Conservation (phyloP, 2,113 vertebrate species). For the Garra rufa region DNA sequence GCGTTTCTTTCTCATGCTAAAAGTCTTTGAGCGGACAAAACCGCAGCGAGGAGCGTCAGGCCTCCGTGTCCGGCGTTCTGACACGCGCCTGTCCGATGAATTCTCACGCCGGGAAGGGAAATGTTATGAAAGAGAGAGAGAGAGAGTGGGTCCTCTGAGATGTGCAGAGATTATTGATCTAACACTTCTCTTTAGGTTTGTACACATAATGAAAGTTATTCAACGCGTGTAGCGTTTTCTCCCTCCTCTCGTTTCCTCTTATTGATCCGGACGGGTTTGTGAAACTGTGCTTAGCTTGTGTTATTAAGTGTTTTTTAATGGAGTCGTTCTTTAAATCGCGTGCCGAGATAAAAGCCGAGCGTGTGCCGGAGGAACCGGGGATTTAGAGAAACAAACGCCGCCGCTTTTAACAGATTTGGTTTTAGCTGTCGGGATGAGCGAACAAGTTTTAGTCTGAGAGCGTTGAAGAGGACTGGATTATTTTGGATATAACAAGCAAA, state of each 20-base stretch:
- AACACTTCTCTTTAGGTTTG: conserved; percentile 55
- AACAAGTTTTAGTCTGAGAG: neutral
- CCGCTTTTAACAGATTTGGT: conserved; percentile 6
- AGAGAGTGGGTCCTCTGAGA: conserved; percentile 38
- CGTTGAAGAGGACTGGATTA: neutral
- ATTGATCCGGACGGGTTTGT: conserved; percentile 60
- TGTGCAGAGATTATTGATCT: conserved; percentile 57
- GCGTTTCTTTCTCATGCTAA: conserved; percentile 50
- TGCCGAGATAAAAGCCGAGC: conserved; percentile 38
- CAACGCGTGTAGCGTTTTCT: conserved; percentile 39
- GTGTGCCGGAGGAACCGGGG: conserved; percentile 5
- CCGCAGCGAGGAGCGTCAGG: conserved; percentile 38
- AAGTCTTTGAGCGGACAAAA: neutral
- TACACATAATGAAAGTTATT: conserved; percentile 65
- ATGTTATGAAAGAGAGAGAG: neutral
- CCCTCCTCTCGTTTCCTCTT: conserved; percentile 40
- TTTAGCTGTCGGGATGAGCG: neutral
- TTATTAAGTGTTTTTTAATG: conserved; percentile 66
- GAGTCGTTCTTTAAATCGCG: conserved; percentile 60
- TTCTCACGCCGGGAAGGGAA: conserved; percentile 39
- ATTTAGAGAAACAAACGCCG: conserved; percentile 34
- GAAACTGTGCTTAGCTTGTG: conserved; percentile 58
- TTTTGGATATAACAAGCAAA: neutral
- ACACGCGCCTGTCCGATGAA: conserved; percentile 56
- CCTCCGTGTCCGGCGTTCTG: conserved; percentile 38